A percentile compares a stretch with the other conserved stretches of the same genome.
Conservation (phyloP, 2,888 invertebrate species). For the Galeopsomyia nigrocyanea region DNA sequence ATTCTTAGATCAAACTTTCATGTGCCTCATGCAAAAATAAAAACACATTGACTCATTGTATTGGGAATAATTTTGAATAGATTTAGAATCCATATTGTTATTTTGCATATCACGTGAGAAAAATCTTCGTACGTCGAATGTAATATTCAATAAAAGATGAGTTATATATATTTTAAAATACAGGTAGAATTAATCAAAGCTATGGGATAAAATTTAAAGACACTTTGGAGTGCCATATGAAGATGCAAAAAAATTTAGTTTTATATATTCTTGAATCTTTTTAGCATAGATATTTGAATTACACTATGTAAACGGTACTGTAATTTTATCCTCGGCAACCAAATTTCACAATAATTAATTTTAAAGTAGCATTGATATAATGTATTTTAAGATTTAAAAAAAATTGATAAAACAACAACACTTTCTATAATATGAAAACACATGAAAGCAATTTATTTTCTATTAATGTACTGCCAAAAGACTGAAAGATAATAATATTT, state of each 20-base stretch:
- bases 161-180: background rate
- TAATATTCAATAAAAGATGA: no score
- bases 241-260: background rate
- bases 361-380: background rate
- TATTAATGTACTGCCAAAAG: constrained; percentile 32
- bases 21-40: background rate
- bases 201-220: constrained; percentile 5
- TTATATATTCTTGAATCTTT: no score
- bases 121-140: constrained; percentile 42
- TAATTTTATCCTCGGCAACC: no score
- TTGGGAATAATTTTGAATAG: constrained; percentile 10
- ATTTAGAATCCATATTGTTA: background rate
- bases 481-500: constrained; percentile 29
- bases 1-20: background rate
- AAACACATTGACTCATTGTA: background rate
- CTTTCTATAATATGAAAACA: background rate
- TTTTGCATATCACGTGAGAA: background rate
- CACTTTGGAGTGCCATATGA: constrained; percentile 8
- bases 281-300: no score
- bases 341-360: no score
- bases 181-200: background rate
- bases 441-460: constrained; percentile 21
- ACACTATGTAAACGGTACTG: no score
- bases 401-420: background rate
- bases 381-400: constrained; percentile 6